phyloP scores from a whole-genome alignment of 2,113 vertebrate genomes.

The Microtus ochrogaster region DNA sequence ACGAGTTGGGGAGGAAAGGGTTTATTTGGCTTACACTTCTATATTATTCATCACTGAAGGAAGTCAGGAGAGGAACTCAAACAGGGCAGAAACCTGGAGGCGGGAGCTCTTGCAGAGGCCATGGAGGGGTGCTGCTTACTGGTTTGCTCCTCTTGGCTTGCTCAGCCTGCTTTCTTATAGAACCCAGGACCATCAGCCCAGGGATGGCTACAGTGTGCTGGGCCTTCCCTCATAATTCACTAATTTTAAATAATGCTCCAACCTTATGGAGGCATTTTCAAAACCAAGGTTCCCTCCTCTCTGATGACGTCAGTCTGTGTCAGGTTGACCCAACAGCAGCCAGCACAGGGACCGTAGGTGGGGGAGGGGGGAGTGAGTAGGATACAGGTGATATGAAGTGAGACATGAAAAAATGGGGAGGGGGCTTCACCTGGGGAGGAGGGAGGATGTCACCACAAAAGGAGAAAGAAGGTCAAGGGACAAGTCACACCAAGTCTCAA shows the following conservation, averaged over 20 bases:
- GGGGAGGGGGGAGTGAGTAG: background rate
- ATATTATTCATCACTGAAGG: background rate
- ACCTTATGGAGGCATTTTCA: background rate
- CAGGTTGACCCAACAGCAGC: background rate
- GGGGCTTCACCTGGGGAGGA: background rate
- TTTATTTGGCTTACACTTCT: background rate
- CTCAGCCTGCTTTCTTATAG: background rate
- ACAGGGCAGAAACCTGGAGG: background rate
- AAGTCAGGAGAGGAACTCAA: background rate
- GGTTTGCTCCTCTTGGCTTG: background rate
- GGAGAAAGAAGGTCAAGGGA: background rate
- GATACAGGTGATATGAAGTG: background rate
- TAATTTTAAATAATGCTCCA: background rate
- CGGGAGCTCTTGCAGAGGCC: background rate
- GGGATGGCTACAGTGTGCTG: background rate
- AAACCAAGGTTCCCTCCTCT: background rate
- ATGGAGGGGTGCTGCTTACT: background rate
- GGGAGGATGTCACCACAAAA: background rate
- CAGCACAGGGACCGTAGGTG: background rate
- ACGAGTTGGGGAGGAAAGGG: background rate
- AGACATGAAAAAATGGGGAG: background rate
- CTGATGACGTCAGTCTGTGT: background rate
- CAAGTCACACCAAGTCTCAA: background rate
- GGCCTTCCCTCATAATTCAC: background rate
- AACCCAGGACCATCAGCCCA: background rate